Evolutionary conservation across 2,797 vertebrate genomes (phyloP), one percentile per base, ranked within the genome.

Genomic region (Ptychadena robeensis): DNA sequence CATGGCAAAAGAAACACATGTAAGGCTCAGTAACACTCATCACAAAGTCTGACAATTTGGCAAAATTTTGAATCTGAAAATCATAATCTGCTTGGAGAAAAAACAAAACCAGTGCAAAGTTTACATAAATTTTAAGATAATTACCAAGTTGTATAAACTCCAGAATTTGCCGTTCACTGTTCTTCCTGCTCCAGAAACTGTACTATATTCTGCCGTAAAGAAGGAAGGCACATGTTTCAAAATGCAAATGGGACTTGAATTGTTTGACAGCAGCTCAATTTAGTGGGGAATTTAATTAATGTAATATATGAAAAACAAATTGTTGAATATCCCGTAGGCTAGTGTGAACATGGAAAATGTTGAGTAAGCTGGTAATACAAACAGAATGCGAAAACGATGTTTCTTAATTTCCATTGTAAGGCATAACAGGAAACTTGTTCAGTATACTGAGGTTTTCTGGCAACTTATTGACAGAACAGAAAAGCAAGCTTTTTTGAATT

Each of bases 261-360:
- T 65, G 64, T 76, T 31, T 64, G 18, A 64, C 37, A 76, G 12
- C 32, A n/a, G 9, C 1, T n/a, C 31, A 28, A 63, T 3, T 35
- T 35, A 35, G 3, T 35, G 34, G 3, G 9, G 57, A 74, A 59
- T n/a, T n/a, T 18, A 44, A 40, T 12, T 9, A 48, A 4, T 48
- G 4, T 48, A 65, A 65, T 76, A 27, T n/a, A 66, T 25, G n/a
- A 48, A 32, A 22, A 48, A 67, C 63, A 67, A 53, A 53, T 66
- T 66, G 38, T 25, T 32, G 18, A 77, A 66, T 40, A 77, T 48
- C 22, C 38, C 34, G 65, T 67, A 48, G 40, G 15, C 64, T 66
- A 77, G 63, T 77, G 74, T 53, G 74, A 77, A 77, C 74, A 67
- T 77, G 74, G 74, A 77, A 77, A 66, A 44, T 77, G 61, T 66